These are phyloP conservation scores for Pelvicachromis taeniatus DNA, from an alignment of 2,113 vertebrate species.

Conservation along the genomic window DNA sequence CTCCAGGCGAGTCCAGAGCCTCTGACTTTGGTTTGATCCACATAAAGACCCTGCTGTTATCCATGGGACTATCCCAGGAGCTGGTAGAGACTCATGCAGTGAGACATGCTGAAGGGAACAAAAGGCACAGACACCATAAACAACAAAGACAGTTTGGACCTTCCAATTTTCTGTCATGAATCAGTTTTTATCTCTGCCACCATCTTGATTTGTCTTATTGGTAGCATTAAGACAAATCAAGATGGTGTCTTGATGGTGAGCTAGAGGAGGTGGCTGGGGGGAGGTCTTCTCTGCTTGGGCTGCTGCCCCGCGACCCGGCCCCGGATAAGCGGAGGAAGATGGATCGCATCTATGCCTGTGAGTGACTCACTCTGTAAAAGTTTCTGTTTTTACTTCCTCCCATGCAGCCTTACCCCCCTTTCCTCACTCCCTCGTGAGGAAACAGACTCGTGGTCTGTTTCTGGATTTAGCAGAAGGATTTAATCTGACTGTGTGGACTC, in stretches of 20 bases:
- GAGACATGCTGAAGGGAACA: neutral
- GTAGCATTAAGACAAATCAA: too few species aligned
- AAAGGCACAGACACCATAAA: neutral
- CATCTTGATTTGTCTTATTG: neutral
- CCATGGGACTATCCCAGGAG: neutral
- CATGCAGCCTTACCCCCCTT: neutral
- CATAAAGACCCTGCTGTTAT: neutral
- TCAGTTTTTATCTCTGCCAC: neutral
- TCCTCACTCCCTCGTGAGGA: neutral
- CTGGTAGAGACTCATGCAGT: neutral
- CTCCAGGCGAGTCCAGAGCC: neutral
- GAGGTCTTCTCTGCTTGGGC: too few species aligned
- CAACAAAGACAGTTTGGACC: slow-evolving; percentile 6
- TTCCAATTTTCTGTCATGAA: neutral
- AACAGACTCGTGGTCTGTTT: neutral
- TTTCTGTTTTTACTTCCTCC: neutral
- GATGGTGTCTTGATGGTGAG: too few species aligned
- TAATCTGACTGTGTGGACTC: neutral
- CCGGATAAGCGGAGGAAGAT: too few species aligned
- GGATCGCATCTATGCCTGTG: neutral
- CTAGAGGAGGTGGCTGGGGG: too few species aligned
- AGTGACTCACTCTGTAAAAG: neutral
- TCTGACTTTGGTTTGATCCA: neutral
- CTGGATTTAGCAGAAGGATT: neutral
- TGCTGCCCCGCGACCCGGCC: too few species aligned